A percentile compares a stretch with the other conserved stretches of the same genome.
These are phyloP conservation scores for Cherax quadricarinatus DNA, from an alignment of 1,140 invertebrate genomes.

Conservation along the genomic window DNA sequence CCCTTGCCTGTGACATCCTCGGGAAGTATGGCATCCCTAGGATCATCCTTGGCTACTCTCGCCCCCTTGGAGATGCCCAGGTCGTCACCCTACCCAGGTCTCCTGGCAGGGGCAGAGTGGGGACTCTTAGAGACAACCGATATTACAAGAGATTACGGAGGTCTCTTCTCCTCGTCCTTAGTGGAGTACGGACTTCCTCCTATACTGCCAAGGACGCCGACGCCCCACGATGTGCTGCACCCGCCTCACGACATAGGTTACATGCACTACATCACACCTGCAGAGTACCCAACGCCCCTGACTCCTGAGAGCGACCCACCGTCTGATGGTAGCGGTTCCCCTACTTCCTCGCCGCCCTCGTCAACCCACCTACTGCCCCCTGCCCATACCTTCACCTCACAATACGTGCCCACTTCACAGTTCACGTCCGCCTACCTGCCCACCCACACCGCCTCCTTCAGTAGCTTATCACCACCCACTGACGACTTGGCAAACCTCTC, in stretches of 20 bases:
- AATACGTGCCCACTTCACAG: conserved; percentile 36
- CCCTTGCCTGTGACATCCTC: conserved; percentile 19
- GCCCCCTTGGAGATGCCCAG: conserved; percentile 59
- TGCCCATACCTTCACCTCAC: conserved; percentile 29
- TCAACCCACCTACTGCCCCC: conserved; percentile 6
- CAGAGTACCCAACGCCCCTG: conserved; percentile 55
- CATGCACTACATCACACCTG: conserved; percentile 44
- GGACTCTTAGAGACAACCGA: conserved; percentile 49
- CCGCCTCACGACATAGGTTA: conserved; percentile 39
- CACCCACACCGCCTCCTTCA: conserved; percentile 26
- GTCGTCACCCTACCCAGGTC: conserved; percentile 45
- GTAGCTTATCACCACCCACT: conserved; percentile 46
- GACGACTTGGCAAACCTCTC: conserved; percentile 47
- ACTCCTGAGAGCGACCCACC: conserved; percentile 65
- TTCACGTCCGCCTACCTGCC: neutral
- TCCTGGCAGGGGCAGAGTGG: conserved; percentile 51
- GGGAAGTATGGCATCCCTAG: conserved; percentile 34
- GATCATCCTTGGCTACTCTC: conserved; percentile 55
- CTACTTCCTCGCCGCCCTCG: conserved; percentile 39
- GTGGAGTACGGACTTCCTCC: conserved; percentile 64
- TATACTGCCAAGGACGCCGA: conserved; percentile 55
- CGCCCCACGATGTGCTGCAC: conserved; percentile 51
- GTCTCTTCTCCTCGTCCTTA: conserved; percentile 64
- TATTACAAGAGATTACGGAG: conserved; percentile 62
- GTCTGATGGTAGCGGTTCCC: conserved; percentile 50